Conservation (phyloP, 35 echinoderm and acorn worm species). For the Diadema setosum region DNA sequence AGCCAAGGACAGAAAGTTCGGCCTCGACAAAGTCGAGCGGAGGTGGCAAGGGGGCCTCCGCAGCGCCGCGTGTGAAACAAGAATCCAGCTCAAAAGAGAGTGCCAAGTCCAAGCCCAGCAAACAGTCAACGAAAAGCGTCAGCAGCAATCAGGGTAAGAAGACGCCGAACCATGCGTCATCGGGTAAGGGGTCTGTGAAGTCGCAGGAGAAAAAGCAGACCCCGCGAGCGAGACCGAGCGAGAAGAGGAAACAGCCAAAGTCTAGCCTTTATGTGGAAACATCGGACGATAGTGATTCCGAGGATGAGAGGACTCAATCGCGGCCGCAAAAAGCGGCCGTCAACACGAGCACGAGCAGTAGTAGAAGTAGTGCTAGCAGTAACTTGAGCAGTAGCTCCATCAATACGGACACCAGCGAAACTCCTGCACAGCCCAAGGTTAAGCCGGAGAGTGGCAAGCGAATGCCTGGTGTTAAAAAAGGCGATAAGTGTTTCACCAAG, state of each 20-base stretch:
- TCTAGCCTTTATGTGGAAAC: neutral
- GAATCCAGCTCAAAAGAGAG: neutral
- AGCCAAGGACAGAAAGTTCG: neutral
- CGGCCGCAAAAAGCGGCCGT: neutral
- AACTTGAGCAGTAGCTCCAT: neutral
- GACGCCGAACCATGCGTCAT: neutral
- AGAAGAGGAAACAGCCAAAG: neutral
- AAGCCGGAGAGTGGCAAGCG: neutral
- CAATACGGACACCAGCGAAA: neutral
- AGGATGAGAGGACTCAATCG: constrained; percentile 4
- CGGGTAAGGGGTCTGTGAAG: neutral
- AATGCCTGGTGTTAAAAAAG: neutral
- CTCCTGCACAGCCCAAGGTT: neutral
- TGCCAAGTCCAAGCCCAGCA: neutral
- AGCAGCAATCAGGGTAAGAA: neutral
- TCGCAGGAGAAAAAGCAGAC: neutral
- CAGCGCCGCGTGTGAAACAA: neutral
- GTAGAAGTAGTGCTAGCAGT: constrained; percentile 12
- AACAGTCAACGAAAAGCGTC: neutral
- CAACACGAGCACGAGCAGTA: constrained; percentile 12
- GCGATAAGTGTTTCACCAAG: neutral
- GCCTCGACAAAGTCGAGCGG: neutral
- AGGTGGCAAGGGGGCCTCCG: neutral
- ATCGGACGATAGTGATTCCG: neutral
- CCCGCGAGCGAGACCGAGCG: neutral